A percentile compares a stretch with the other conserved stretches of the same genome.
Conservation (phyloP, 2,888 invertebrate species). For the Spatulosminthurus flaviceps region DNA sequence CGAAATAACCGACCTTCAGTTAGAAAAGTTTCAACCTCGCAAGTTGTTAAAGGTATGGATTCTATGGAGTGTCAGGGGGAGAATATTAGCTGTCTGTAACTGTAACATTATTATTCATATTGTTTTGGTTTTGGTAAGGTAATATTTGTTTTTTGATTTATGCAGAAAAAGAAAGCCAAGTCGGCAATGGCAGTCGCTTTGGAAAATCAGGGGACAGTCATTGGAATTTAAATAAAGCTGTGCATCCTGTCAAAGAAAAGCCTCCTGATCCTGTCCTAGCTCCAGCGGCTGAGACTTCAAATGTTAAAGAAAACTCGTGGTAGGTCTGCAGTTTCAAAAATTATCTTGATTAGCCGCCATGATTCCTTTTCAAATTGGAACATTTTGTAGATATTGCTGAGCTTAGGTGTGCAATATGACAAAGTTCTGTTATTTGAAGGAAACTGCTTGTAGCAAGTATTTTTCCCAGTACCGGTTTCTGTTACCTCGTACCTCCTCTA, state of each 20-base stretch:
- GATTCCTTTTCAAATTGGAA: no score
- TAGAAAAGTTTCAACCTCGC: constrained; percentile 5
- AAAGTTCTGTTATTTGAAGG: no score
- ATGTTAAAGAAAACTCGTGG: constrained; percentile 11
- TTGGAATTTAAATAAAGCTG: constrained; percentile 1
- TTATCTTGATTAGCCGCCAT: no score
- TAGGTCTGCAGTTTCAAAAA: neutral
- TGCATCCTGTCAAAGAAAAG: constrained; percentile 1
- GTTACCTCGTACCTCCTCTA: no score
- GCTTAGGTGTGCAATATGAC: no score
- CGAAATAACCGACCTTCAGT: constrained; percentile 19
- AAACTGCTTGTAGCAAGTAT: no score
- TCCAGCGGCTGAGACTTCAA: neutral
- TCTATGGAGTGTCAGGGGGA: neutral
- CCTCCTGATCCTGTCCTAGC: neutral
- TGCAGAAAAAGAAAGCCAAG: neutral
- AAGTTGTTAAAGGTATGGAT: constrained; percentile 11
- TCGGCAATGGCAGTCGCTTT: neutral
- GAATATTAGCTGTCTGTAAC: no score
- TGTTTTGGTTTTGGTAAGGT: no score
- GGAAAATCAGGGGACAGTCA: neutral
- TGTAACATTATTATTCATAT: no score
- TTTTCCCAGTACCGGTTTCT: no score
- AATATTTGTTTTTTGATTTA: neutral
- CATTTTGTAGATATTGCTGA: no score